Base-by-base conservation (phyloP, 2,113 vertebrate species). In the Pelecanus crispus region DNA sequence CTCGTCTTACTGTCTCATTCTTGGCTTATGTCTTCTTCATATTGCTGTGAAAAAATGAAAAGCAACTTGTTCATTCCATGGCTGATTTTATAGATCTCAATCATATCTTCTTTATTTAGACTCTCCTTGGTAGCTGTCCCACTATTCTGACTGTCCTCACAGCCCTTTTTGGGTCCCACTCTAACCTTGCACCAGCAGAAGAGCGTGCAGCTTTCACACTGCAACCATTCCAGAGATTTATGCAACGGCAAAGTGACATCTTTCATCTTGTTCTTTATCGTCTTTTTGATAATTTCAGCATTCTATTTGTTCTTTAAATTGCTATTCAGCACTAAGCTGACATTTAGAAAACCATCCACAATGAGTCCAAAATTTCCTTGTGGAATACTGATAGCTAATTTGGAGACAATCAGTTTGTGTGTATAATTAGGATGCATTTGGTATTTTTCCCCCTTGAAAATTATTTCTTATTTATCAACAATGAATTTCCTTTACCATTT, bases 381-480 rank as follows among this genome's bases (percentile, higher is more conserved):
- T 61, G 70, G 84, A 92, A 87, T 94, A 79, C 66, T 79, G 78
- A 89, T 91, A 87, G 65, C 81, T 97, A 91, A 95, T 95, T 95
- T 78, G 79, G 78, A 95, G 56, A 55, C 32, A 87, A 74, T 68
- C 52, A 72, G 13, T 94, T 81, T 95, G 47, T 89, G 68, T 79
- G 40, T 81, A 44, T 95, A 95, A 96, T 95, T 91, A 81, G 61
- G 68, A 84, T 79, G n/a, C 34, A 86, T 94, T 95, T 84, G 77
- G 40, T 92, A 85, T 70, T 89, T 90, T 67, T 53, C n/a, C 50
- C 65, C 47, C n/a, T 79, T 95, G 89, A 94, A 96, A 95, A 91
- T 86, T 92, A 79, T 92, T 95, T 87, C 88, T 34, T 88, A 82
- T 95, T 89, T 97, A 93, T 93, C 88, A 94, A 90, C 81, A 93